These are phyloP conservation scores for Nothobranchius kuhntae DNA, from an alignment of 2,113 vertebrate genomes.

Conservation along the genomic window DNA sequence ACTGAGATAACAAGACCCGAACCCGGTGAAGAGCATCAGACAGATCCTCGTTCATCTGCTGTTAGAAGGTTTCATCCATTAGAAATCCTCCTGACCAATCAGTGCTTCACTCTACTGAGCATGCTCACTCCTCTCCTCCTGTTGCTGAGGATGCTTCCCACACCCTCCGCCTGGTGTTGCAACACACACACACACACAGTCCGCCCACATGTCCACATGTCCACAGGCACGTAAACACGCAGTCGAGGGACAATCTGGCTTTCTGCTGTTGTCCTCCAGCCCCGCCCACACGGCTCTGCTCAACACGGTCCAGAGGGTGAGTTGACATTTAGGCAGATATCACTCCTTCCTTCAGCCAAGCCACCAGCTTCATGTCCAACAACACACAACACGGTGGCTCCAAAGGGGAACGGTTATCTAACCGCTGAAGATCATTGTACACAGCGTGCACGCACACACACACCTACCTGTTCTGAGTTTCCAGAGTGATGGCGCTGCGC, in stretches of 20 bases:
- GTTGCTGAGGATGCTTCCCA: conserved; percentile 69
- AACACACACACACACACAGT: conserved; percentile 52
- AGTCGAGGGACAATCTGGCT: conserved; percentile 73
- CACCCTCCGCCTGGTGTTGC: conserved; percentile 72
- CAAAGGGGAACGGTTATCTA: conserved; percentile 22
- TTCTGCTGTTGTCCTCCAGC: conserved; percentile 67
- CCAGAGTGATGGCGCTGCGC: conserved; percentile 82
- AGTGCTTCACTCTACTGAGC: conserved; percentile 55
- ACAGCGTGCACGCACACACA: not conserved
- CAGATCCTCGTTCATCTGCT: conserved; percentile 41
- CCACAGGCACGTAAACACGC: conserved; percentile 69
- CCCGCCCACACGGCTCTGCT: conserved; percentile 67
- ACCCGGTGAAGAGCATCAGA: not conserved
- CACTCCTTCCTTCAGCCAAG: conserved; percentile 61
- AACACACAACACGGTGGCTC: conserved; percentile 62
- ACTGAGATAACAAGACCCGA: not conserved
- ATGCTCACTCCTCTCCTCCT: conserved; percentile 57
- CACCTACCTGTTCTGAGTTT: conserved; percentile 84
- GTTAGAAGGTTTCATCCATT: conserved; percentile 1
- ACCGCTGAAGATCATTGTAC: not conserved
- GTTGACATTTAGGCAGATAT: conserved; percentile 75
- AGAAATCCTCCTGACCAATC: conserved; percentile 42
- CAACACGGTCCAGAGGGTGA: conserved; percentile 69
- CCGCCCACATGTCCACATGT: conserved; percentile 72
- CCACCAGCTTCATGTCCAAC: conserved; percentile 48